Base-by-base conservation (phyloP, 2,797 vertebrate genomes). In the Cossypha caffra region DNA sequence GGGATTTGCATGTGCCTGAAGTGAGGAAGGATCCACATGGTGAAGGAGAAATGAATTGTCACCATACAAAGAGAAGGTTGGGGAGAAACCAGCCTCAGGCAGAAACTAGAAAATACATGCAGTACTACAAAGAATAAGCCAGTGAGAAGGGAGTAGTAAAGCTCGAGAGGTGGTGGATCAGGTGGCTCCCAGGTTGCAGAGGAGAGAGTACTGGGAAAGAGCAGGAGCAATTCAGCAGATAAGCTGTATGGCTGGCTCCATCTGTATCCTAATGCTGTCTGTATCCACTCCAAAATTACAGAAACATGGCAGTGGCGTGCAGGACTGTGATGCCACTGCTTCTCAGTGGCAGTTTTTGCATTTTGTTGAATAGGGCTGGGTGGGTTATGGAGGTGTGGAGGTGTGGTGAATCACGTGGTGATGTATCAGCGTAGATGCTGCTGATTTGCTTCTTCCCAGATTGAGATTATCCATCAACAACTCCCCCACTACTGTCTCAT, bases 91-190 rank as follows among this genome's bases (percentile, higher is more conserved):
- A 61, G 26, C 10, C 29, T 63, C 45, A 42, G 47, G 35, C 45
- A 88, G 38, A 55, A 86, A 45, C 35, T 8, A 45, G 45, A 64
- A 92, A 73, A 61, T 33, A 21, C 15, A 12, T 28, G 13, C 51
- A 31, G 13, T 52, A 61, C n/a, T 64, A 3, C 9, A 2, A 42
- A 74, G 45, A 40, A 6, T 33, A 63, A 68, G n/a, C 59, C 35
- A 33, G 25, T 42, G 33, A 59, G n/a, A 75, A 58, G 28, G 20
- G 43, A 48, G 4, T 47, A 31, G 47, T 52, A 68, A 90, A 66
- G 19, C 43, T 42, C 0, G 0, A 51, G 31, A 43, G 37, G 17
- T 62, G 29, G 2, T 58, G 18, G 45, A 55, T 73, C 55, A 35
- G 23, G 33, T 80, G 45, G 12, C 29, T 88, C 86, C 29, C 24